phyloP scores from a whole-genome alignment of 2,797 vertebrate genomes.

The Microctenopoma stevenorrisi region DNA sequence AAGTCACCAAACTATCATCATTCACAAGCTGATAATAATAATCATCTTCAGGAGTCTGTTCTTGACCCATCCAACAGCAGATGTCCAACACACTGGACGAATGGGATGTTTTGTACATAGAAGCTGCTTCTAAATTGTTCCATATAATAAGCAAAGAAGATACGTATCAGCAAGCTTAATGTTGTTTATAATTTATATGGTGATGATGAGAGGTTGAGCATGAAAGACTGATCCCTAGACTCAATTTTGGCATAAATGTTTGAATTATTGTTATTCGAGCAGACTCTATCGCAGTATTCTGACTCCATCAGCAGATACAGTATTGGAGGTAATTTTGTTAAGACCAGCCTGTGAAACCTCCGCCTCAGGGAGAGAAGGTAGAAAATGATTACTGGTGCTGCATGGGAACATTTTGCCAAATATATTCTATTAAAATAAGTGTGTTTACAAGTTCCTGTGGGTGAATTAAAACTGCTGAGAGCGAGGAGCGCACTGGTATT shows the following conservation, averaged over 20 bases:
- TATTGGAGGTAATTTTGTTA: background rate
- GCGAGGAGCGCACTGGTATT: background rate
- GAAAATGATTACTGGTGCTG: constrained; percentile 2
- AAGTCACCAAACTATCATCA: background rate
- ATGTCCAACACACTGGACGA: constrained; percentile 1
- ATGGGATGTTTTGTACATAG: background rate
- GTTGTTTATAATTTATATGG: background rate
- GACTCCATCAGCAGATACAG: background rate
- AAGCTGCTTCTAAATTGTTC: constrained; percentile 1
- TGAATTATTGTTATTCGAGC: background rate
- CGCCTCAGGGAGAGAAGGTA: background rate
- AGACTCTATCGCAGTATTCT: background rate
- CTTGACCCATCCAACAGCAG: background rate
- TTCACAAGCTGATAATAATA: background rate
- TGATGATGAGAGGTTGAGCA: background rate
- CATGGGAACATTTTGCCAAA: background rate
- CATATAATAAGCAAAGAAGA: constrained; percentile 4
- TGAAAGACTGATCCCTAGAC: background rate
- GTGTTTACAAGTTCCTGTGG: constrained; percentile 23
- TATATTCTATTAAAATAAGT: constrained; percentile 22
- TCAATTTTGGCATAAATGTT: background rate
- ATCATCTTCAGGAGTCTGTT: background rate
- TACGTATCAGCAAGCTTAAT: background rate
- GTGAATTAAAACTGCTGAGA: constrained; percentile 23
- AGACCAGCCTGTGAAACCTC: background rate